Evolutionary conservation across 1,140 invertebrate species (phyloP).

Genomic region (Phenacoccus solenopsis): DNA sequence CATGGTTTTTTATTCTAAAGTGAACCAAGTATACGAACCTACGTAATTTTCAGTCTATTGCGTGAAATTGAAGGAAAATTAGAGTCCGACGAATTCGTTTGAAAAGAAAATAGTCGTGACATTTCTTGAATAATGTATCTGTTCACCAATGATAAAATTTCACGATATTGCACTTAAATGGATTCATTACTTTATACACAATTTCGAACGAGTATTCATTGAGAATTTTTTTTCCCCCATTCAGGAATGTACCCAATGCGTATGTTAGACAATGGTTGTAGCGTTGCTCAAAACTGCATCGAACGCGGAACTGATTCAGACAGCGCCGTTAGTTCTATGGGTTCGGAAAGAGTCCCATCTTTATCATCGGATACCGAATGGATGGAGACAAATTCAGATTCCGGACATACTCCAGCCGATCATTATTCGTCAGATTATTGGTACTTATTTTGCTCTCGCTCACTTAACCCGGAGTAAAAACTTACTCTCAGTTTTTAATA

Average conservation of each 20-base stretch:
- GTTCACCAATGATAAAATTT: no score
- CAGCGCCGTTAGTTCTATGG: conserved; percentile 82
- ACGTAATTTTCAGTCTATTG: no score
- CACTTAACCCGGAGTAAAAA: neutral
- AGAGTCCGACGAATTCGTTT: no score
- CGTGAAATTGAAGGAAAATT: no score
- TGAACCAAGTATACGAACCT: no score
- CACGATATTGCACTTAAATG: no score
- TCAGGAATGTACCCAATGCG: conserved; percentile 69
- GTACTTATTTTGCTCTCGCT: conserved; percentile 18
- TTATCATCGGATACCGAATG: conserved; percentile 76
- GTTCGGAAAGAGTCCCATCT: conserved; percentile 73
- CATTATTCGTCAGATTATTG: conserved; percentile 19
- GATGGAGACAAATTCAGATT: conserved; percentile 75
- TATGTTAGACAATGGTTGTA: conserved; percentile 48
- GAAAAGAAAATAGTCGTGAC: no score
- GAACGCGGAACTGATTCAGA: conserved; percentile 38
- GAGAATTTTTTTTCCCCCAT: no score
- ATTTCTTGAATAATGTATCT: no score
- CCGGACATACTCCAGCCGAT: conserved; percentile 42
- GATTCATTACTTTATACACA: no score
- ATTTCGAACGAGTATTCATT: no score
- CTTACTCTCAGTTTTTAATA: neutral
- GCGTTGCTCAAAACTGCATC: conserved; percentile 21
- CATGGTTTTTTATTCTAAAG: no score